Evolutionary conservation across 1,140 invertebrate genomes (phyloP), one percentile per base, ranked within the genome.

Genomic region (Leucophenga varia): DNA sequence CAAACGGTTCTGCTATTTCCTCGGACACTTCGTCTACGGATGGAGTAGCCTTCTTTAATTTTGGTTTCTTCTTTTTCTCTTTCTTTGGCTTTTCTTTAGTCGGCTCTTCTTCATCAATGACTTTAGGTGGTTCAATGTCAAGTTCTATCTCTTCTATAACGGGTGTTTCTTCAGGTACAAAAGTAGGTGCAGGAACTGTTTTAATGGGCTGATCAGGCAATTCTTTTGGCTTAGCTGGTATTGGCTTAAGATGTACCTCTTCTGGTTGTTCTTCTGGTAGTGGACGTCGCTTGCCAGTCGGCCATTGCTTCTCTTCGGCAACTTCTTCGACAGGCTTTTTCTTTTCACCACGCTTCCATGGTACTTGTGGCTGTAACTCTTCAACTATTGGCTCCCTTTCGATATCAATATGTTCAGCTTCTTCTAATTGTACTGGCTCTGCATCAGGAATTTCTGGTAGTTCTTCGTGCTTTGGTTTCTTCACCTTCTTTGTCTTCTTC

Each of bases 191-290:
- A 1, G 72, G 53, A 44, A 72, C 57, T 30, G 65, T 47, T 51
- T 74, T 65, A 43, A 59, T 55, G 40, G 67, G 63, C 34, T 49
- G 57, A 21, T 57, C 43, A 9, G 58, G 60, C 19, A 47, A 44
- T 41, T 75, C 64, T 44, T 76, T 64, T 16, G 67, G 54, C 7
- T 67, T 74, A 3, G 35, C 55, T 21, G 77, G 76, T 37, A 78
- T 77, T 2, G 79, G 79, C 49, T 83, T 81, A 1, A 82, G 58
- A 22, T 72, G 59, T 7, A 79, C 61, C 42, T 77, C 70, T 61
- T 81, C 78, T 1, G 73, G 74, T 49, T 76, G 65, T 32, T 77
- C 61, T 54, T 74, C 72, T n/a, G 69, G 57, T 58, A 64, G 63
- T 16, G 77, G 73, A 22, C 57, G 57, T 3, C 69, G 61, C 45